phyloP scores from a whole-genome alignment of 2,888 invertebrate genomes.

The Agelastica alni region DNA sequence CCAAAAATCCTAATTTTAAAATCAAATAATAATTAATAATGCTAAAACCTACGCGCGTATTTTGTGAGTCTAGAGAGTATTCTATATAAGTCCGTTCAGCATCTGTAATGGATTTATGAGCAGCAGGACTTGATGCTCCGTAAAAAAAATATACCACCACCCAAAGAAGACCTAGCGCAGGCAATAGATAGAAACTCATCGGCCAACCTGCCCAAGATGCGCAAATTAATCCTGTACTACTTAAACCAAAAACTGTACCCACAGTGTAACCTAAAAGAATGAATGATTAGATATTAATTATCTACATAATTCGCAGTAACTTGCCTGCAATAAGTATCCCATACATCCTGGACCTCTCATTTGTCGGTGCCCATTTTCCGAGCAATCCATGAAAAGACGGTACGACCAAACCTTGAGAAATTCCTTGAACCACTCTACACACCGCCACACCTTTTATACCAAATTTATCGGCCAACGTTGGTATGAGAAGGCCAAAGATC shows the following conservation, averaged over 20 bases:
- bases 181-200: conserved; percentile 8
- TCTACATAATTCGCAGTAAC: too few species aligned
- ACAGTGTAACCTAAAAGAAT: conserved; percentile 2
- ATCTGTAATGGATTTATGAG: not conserved
- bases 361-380: conserved; percentile 3
- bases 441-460: not conserved
- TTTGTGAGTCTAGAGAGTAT: not conserved
- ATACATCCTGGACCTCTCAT: conserved; percentile 5
- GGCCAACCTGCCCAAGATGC: conserved; percentile 10
- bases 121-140: not conserved
- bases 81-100: conserved; percentile 6
- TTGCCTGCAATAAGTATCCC: not conserved
- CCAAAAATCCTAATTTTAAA: too few species aligned
- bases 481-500: not conserved
- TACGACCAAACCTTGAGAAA: not conserved
- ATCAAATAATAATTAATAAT: not conserved
- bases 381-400: conserved; percentile 4
- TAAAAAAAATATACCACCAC: not conserved
- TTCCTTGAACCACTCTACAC: not conserved
- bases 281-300: not conserved
- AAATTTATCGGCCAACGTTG: not conserved
- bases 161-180: not conserved
- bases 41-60: not conserved
- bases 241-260: not conserved
- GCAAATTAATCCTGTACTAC: conserved; percentile 5